Conservation (phyloP, 2,888 invertebrate species). For the Tenthredo scrophulariae region DNA sequence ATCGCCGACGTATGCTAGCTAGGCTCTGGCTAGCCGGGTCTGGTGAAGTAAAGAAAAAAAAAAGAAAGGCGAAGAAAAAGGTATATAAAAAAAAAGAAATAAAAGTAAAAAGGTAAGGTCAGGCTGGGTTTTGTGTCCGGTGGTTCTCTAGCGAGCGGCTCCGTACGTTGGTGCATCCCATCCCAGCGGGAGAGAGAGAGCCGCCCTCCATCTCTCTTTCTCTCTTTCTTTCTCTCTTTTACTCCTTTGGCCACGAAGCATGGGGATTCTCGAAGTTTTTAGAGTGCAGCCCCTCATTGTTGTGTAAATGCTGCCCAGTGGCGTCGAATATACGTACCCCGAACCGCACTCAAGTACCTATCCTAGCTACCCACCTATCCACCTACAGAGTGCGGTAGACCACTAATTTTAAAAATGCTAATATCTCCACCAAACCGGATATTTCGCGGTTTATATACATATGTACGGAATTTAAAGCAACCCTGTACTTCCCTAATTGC, state of each 20-base stretch:
- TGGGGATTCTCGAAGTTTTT: constrained; percentile 76
- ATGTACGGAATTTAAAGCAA: constrained; percentile 33
- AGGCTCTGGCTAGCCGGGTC: constrained; percentile 65
- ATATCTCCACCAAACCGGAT: constrained; percentile 72
- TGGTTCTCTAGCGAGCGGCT: constrained; percentile 62
- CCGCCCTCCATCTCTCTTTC: constrained; percentile 52
- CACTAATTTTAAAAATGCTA: constrained; percentile 75
- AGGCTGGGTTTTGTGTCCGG: constrained; percentile 68
- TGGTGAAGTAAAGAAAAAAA: constrained; percentile 56
- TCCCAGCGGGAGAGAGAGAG: constrained; percentile 55
- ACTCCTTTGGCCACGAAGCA: constrained; percentile 65
- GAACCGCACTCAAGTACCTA: constrained; percentile 62
- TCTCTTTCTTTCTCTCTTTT: constrained; percentile 59
- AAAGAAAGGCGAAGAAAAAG: background rate
- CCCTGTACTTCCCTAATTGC: background rate
- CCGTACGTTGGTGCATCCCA: constrained; percentile 56
- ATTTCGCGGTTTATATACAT: constrained; percentile 63
- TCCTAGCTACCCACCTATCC: background rate
- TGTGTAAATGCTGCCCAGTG: constrained; percentile 77
- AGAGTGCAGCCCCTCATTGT: constrained; percentile 75
- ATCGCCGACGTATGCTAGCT: constrained; percentile 66
- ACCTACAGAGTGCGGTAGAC: constrained; percentile 33
- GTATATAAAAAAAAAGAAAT: constrained; percentile 57
- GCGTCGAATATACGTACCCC: constrained; percentile 64
- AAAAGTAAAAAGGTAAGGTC: constrained; percentile 56